Evolutionary conservation across 30 jellyfish, hydroid and myxozoan genomes (phyloP), one percentile per base, ranked within the genome.

Genomic region (Phacellophora camtschatica): DNA sequence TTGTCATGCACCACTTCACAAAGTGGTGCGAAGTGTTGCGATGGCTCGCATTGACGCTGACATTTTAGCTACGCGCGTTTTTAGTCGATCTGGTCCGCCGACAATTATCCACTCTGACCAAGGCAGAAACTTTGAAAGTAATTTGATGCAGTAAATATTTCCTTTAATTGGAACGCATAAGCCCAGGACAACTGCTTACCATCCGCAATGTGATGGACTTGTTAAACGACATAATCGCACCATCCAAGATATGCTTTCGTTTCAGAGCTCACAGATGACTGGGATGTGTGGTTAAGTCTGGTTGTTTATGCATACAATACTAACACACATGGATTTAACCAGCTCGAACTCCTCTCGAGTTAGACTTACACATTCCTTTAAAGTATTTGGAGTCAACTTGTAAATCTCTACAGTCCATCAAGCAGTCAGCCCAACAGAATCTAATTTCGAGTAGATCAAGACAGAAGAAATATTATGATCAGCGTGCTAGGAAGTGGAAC

Each of bases 1-100:
- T 85, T 27, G 74, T 73, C 56, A 69, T 57, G 80, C 85, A 81
- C 67, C 81, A 81, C 30, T 81, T 81, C 51, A 81, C 92, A 35
- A 81, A 68, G 41, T 81, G 86, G 92, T 48, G 85, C 35, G 85
- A 72, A 48, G 73, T 23, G 7, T 72, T 51, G 6, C 16, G 55
- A 16, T 41, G 9, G 81, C 94, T 18, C 13, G 59, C 15, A 82
- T 81, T n/a, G 86, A 50, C 18, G 94, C 94, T 24, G 65, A 69
- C 18, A 48, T 69, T 9, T 20, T 82, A 33, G 94, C 69, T 11
- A 25, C 67, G 1, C 66, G 54, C 11, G 67, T 68, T 23, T 58
- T 82, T 45, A 66, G 69, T 23, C 55, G 86, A 63, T 69, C 37
- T 48, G 87, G 94, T 4, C 53, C 74, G 9, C 94, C 86, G 2